phyloP scores from a whole-genome alignment of 2,113 vertebrate species.

The Egretta garzetta region DNA sequence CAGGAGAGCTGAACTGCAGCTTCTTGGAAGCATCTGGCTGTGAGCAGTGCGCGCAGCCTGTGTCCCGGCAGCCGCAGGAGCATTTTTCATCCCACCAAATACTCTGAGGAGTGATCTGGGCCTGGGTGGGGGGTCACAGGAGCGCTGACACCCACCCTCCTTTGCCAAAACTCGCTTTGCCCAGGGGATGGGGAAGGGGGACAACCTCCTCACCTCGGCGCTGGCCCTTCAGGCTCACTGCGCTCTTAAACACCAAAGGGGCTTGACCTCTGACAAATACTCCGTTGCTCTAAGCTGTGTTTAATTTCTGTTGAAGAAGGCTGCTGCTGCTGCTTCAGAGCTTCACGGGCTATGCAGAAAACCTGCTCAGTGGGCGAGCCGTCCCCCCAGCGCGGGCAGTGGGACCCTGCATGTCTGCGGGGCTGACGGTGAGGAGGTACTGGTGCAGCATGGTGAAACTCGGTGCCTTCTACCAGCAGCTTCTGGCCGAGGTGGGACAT shows the following conservation, averaged over 20 bases:
- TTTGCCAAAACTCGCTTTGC: not conserved
- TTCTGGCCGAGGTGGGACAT: conserved; percentile 52
- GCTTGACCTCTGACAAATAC: fast-evolving
- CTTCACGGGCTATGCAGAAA: conserved; percentile 79
- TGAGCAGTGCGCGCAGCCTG: not conserved
- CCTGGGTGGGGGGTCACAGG: fast-evolving
- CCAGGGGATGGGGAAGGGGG: fast-evolving
- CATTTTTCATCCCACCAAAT: not conserved
- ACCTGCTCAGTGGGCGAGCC: conserved; percentile 30
- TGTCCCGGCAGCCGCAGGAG: not conserved
- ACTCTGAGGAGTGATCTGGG: not conserved
- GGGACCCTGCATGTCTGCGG: conserved; percentile 82
- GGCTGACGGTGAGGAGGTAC: conserved; percentile 83
- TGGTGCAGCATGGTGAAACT: conserved; percentile 85
- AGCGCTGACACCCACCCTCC: not conserved
- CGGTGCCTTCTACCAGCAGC: conserved; percentile 56
- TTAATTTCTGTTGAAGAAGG: conserved; percentile 1
- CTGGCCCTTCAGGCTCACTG: not conserved
- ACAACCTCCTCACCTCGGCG: fast-evolving
- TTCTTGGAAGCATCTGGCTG: not conserved
- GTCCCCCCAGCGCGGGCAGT: not conserved
- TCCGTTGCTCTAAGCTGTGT: not conserved
- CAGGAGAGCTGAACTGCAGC: fast-evolving
- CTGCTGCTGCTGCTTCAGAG: conserved; percentile 91
- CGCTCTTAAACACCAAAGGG: fast-evolving